Evolutionary conservation across 2,888 invertebrate genomes (phyloP), one percentile per base, ranked within the genome.

Genomic region (Eupithecia tripunctaria): DNA sequence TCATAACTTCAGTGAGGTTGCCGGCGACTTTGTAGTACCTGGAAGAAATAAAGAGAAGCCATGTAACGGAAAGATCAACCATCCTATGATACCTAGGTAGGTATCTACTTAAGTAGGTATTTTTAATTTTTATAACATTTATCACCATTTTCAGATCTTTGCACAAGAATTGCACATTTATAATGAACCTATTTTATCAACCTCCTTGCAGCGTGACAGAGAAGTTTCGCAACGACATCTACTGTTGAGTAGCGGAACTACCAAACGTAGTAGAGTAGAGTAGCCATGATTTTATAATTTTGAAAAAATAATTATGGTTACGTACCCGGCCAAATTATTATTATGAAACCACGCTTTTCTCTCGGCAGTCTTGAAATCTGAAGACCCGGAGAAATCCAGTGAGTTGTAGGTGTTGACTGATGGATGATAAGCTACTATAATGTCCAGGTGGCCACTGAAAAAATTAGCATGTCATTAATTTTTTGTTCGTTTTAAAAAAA

Each of bases 391-490:
- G 80, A 91, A 94, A 1, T 88, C 81, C 0, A 94, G 79, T 0
- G 91, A 81, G 62, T 91, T 86, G 82, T 94, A 93, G 0, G 93
- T 91, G 76, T 95, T 95, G 72, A 96, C 94, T 0, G 96, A 96
- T 8, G 96, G 92, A 43, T 96, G 96, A 79, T 96, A 95, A 0
- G 96, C 96, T 18, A 96, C 95, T 64, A 96, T 96, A 75, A 96
- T 95, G 84, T 96, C 96, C 82, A 95, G 85, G 78, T 95, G 95
- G 15, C 95, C 95, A 79, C 95, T 95, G 84, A n/a, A 87, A 89
- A 75, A 10, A 64, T 66, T 47, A 15, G 15, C 27, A 29, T 29
- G 29, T 29, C 60, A 7, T 21, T 21, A 10, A 25, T 25, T 25
- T 25, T 14, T 25, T 25, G 4, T 25, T 25, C 12, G 25, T 25